Evolutionary conservation across 2,888 invertebrate species (phyloP), one percentile per base, ranked within the genome.

Genomic region (Venustoraphidia nigricollis): DNA sequence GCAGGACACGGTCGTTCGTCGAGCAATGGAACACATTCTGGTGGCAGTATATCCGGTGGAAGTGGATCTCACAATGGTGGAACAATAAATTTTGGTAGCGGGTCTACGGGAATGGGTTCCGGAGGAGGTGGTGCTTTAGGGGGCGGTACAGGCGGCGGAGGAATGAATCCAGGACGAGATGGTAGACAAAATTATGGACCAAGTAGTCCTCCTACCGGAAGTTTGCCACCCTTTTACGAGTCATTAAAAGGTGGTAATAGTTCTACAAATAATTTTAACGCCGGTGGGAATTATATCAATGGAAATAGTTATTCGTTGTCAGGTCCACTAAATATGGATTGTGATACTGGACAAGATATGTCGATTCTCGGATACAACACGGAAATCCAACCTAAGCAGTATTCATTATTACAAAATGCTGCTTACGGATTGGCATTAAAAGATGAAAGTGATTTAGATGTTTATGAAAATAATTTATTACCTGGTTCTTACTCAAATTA

Each of bases 181-280:
- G 88, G 89, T 1, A 76, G 89, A 44, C 83, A 86, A 51, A 87
- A 88, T 63, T 89, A 89, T 62, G 88, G 88, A 3, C 89, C 89
- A 8, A 88, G 86, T 56, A 89, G 88, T 57, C 89, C 89, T 46
- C 89, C 89, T 2, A 88, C 87, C 1, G 88, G 87, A 10, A 86
- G 87, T 46, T 68, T 90, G 51, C 90, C 90, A n/a, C 89, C 89
- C 1, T 90, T 90, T 60, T 89, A 89, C 64, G 89, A 89, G 66
- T 86, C 86, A 9, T 71, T 90, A 0, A 90, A 90, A 65, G 79
- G 81, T 45, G 86, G 87, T 10, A 86, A 83, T 59, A 81, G 79
- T 54, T 75, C 78, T 10, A 72, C 73, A 44, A 76, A 74, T 55
- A 72, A 72, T 51, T 85, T 79, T 59, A 83, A 82, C 60, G 79